These are phyloP conservation scores for Decapterus maruadsi DNA, from an alignment of 2,797 vertebrate genomes.

Conservation along the genomic window DNA sequence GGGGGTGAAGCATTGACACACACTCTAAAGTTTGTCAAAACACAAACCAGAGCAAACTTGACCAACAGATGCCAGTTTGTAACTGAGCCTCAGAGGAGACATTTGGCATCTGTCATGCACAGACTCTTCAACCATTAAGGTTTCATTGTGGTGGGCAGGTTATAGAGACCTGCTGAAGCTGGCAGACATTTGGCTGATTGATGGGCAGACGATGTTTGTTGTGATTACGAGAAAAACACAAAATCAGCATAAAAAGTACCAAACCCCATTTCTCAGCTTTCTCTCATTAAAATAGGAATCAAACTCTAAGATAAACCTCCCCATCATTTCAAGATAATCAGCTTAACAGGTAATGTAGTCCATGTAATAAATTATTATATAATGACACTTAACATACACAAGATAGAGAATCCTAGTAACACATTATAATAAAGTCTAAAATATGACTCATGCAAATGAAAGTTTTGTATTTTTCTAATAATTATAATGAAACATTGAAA, in stretches of 20 bases:
- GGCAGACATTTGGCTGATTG: background rate
- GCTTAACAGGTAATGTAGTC: too few relatives aligned
- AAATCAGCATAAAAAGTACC: too few relatives aligned
- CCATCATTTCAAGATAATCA: too few relatives aligned
- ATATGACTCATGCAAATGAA: background rate
- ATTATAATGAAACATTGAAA: too few relatives aligned
- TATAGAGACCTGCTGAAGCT: background rate
- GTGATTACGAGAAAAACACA: too few relatives aligned
- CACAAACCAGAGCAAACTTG: background rate
- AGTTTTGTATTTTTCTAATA: too few relatives aligned
- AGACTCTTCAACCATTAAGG: background rate
- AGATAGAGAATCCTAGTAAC: background rate
- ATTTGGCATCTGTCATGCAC: conserved; percentile 12
- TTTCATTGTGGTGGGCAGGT: background rate
- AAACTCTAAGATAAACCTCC: too few relatives aligned
- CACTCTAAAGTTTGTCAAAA: background rate
- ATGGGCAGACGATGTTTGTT: background rate
- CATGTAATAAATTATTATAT: too few relatives aligned
- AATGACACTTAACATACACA: background rate
- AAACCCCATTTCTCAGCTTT: too few relatives aligned
- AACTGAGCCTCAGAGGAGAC: conserved; percentile 10
- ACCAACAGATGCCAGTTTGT: conserved; percentile 10
- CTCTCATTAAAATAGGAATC: too few relatives aligned
- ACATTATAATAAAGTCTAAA: background rate
- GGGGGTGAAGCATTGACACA: background rate